Evolutionary conservation across 2,888 invertebrate species (phyloP), one percentile per base, ranked within the genome.

Genomic region (Notodonta dromedarius): DNA sequence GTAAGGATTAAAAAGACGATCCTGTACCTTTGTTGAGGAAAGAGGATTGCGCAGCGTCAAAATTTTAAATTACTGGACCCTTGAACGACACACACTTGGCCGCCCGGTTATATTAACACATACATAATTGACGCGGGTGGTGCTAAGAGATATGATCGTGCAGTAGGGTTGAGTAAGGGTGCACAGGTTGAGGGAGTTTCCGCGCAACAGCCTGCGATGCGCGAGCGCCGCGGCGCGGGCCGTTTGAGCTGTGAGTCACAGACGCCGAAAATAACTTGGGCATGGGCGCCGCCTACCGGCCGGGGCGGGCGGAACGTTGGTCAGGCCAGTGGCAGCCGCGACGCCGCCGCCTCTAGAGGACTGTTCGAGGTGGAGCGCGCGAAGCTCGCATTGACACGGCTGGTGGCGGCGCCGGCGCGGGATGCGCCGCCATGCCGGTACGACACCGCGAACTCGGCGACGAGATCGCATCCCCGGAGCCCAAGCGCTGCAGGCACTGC

Each of bases 401-500:
- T 84, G 85, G 85, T 83, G 88, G 89, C 89, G 88, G 91, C 88
- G 89, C 86, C 84, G 93, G 93, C 93, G 93, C 93, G 93, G 90
- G 90, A 92, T 92, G 92, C 91, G 93, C 92, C 89, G 94, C 93
- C 93, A 94, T 94, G 94, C 94, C 94, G 91, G 94, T 94, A 89
- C 92, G 94, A 90, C 93, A 94, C 84, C 94, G 94, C 91, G 92
- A 92, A 87, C 91, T 91, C 90, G 91, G 93, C 90, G 94, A 94
- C 87, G 93, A 93, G 86, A 87, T 91, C 91, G 93, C 93, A 85
- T 88, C 91, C 83, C 97, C 97, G 94, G 96, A 96, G 95, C 96
- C 97, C 94, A 97, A 97, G 94, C 97, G 97, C 96, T 97, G 97
- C 96, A 97, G 96, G 95, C 97, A 97, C 94, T 97, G 97, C 96